Base-by-base conservation (phyloP, 2,888 invertebrate species). In the Limnephilus auricula region DNA sequence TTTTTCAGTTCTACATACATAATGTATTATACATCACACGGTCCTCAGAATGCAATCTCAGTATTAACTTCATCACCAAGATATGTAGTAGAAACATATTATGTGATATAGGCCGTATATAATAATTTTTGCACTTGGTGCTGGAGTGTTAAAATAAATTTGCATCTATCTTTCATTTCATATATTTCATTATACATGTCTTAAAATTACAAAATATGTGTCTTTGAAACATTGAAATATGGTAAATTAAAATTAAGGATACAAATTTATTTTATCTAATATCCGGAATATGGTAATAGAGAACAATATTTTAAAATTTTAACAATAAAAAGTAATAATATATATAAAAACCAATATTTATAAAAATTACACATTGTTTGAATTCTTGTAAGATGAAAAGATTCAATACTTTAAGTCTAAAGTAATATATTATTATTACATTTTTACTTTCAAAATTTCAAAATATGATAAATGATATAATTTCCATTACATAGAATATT, bases 221-320 rank as follows among this genome's bases (percentile, higher is more conserved):
- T 34, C 2, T 82, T 82, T 32, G 34, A 82, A 82, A 32, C 32
- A 82, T 32, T 82, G 15, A 82, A 34, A 34, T 13, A 32, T 32
- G 31, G 80, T 80, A 32, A 2, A 32, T 30, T 79, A 15, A 82
- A 82, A 82, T 82, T 0, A 82, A 82, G 82, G 82, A 34, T 34
- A 9, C 32, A 34, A 82, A 82, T 82, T 82, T 82, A 34, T 82
- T 25, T 25, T 0, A 82, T 37, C 25, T 32, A 18, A 37, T 82
- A 82, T 82, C 32, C 82, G 82, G 82, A 82, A 37, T 82, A 82
- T 82, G 82, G 82, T 25, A 34, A 82, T 34, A 15, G 82, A 82
- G 34, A 32, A 34, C 32, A 32, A 82, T 82, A 82, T 82, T 82
- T 82, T 18, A 5, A 34, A 82, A 34, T 82, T 34, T 82, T 34